Base-by-base conservation (phyloP, 2,113 vertebrate species). In the Arvicanthis niloticus region DNA sequence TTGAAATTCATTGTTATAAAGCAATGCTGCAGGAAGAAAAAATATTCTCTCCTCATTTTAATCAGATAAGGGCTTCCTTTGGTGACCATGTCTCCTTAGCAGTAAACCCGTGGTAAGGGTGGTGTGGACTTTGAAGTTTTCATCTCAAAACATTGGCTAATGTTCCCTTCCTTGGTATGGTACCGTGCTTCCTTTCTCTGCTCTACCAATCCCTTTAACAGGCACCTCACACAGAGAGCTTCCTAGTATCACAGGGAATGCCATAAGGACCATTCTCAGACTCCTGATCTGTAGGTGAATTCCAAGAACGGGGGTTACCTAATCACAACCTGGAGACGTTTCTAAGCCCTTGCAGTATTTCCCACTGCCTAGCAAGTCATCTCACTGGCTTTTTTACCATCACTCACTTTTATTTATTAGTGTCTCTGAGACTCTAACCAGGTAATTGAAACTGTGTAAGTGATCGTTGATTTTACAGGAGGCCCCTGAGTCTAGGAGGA, bases 351-450 rank as follows among this genome's bases (percentile, higher is more conserved):
- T 3, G 5, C 65, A 40, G 40, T 10, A 16, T 7, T 1, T 7
- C 15, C 19, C 6, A 0, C 21, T 37, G 16, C 75, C 40, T 16
- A 7, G 56, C 26, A 4, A 29, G 4, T 34, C 5, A 11, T 4
- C 1, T 72, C 6, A 0, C 10, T 3, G 15, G 5, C 0, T 40
- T 0, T 51, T 15, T 5, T 51, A 10, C 31, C 22, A 0, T 67
- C 4, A 42, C 31, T 42, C 10, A 0, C 0, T 3, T 34, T 3
- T 76, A 8, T 26, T 53, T 40, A 7, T 48, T 24, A 0, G n/a
- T 58, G 29, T 67, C 42, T 60, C 88, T 67, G 4, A 13, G 40
- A 53, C 60, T 62, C 1, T n/a, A 8, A 34, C 51, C 53, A 40
- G 9, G 9, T 70, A 62, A 26, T 34, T 62, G 53, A 51, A 10